Evolutionary conservation across 2,113 vertebrate genomes (phyloP), one percentile per base, ranked within the genome.

Genomic region (Bothrops jararaca): DNA sequence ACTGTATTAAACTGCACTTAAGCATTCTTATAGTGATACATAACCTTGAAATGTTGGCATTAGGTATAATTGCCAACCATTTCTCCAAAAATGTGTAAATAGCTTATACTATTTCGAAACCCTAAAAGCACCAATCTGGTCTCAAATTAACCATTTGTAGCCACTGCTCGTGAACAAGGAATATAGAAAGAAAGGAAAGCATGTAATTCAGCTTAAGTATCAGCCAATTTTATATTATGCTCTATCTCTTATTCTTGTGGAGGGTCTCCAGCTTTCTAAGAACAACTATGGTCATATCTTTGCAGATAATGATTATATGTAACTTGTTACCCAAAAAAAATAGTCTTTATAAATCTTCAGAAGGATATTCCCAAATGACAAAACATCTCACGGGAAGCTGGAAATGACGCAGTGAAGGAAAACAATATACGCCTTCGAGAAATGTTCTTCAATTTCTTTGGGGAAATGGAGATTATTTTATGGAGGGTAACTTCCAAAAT

Each of bases 401-500:
- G 74, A 93, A 95, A 93, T 54, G 52, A 90, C 29, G 48, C 45
- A 96, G 52, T 91, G 80, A 92, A 91, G 91, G 80, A 24, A 94
- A 95, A 91, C 4, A 88, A 91, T 53, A 87, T 93, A 89, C n/a
- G 86, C 91, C 95, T 93, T 57, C 29, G 92, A 86, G 24, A 95
- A n/a, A 92, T 95, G 89, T 86, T 95, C 93, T 26, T 90, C 64
- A 0, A 0, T 85, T 89, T 94, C 90, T 95, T 97, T 95, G 87
- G 94, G 39, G 89, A 42, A 94, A 89, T 22, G 48, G 53, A 60
- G 53, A 95, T 11, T 94, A 42, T 95, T 96, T 97, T 92, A 90
- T 92, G 22, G 29, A 93, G 56, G 93, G 95, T 86, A 90, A 86
- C 89, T 42, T 91, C 93, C 94, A 64, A 95, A 96, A 97, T 69